Evolutionary conservation across 2,113 vertebrate species (phyloP), one percentile per base, ranked within the genome.

Genomic region (Leiothrix lutea): DNA sequence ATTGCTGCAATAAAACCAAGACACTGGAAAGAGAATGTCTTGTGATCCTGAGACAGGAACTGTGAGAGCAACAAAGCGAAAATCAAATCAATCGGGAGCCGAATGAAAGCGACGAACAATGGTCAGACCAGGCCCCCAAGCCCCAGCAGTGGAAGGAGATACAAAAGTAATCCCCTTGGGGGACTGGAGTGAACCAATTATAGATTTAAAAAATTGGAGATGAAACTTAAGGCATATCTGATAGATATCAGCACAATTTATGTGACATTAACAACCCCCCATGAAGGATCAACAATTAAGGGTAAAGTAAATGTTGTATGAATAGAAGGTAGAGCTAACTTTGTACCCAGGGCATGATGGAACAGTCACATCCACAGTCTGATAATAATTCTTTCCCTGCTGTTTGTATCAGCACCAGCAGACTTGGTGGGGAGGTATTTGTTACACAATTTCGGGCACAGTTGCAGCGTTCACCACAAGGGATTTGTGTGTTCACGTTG

Each of bases 1-100:
- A 72, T 79, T 92, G 8, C 40, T 66, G 79, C 53, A 88, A 61
- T 78, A 73, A 83, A 88, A 40, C 40, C 72, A 83, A 88, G 79
- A 61, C 31, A 54, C 26, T 72, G 58, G 72, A 54, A 73, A 88
- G 60, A 56, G 35, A 72, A 61, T 79, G 31, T 42, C 26, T 48
- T 83, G 51, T 84, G 66, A 79, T 72, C 58, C 47, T 4, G 23
- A 66, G 84, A 78, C 6, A 19, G 40, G 14, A 65, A 38, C 23
- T 31, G 7, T 1, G 8, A 61, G 60, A 88, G 35, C 66, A 73
- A 61, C 60, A 67, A 79, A 79, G 80, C 4, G 3, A 78, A 58
- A 87, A 80, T 38, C 31, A 72, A 54, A 88, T 78, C 19, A 83
- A 14, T 78, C 0, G 2, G 51, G 60, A 88, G 28, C 66, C 0